phyloP scores from a whole-genome alignment of 2,797 vertebrate genomes.

The Moxostoma hubbsi region DNA sequence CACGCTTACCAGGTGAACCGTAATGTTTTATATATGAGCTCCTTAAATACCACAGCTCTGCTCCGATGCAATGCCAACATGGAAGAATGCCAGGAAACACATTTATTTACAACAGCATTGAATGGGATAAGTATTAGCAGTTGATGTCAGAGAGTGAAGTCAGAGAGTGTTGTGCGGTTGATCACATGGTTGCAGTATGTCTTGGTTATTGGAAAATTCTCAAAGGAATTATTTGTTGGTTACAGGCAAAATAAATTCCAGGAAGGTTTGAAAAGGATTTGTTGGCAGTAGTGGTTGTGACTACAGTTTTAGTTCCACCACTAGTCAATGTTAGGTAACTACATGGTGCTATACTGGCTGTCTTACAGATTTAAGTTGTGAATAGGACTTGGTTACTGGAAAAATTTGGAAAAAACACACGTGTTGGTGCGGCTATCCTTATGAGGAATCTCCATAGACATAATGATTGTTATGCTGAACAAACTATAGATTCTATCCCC shows the following conservation, averaged over 20 bases:
- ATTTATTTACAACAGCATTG: constrained; percentile 18
- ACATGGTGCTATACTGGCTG: not conserved
- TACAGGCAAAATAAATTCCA: too few relatives aligned
- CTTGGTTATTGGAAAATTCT: too few relatives aligned
- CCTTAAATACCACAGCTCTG: constrained; percentile 14
- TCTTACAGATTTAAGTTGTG: not conserved
- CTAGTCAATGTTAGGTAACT: too few relatives aligned
- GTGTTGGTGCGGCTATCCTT: too few relatives aligned
- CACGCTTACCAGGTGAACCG: constrained; percentile 29
- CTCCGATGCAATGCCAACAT: constrained; percentile 1
- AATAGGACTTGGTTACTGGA: not conserved
- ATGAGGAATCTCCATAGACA: too few relatives aligned
- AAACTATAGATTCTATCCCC: too few relatives aligned
- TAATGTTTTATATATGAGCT: constrained; percentile 42
- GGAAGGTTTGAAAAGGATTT: too few relatives aligned
- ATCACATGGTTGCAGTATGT: not conserved
- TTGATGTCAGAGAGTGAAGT: not conserved
- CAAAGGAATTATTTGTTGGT: too few relatives aligned
- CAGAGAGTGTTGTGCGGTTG: not conserved
- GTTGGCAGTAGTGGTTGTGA: too few relatives aligned
- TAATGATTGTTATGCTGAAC: too few relatives aligned
- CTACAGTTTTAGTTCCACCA: too few relatives aligned
- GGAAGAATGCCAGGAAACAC: constrained; percentile 16
- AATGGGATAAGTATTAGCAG: constrained; percentile 11
- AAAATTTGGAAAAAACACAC: constrained; percentile 3